Evolutionary conservation across 2,113 vertebrate species (phyloP).

Genomic region (Ibidorhyncha struthersii): DNA sequence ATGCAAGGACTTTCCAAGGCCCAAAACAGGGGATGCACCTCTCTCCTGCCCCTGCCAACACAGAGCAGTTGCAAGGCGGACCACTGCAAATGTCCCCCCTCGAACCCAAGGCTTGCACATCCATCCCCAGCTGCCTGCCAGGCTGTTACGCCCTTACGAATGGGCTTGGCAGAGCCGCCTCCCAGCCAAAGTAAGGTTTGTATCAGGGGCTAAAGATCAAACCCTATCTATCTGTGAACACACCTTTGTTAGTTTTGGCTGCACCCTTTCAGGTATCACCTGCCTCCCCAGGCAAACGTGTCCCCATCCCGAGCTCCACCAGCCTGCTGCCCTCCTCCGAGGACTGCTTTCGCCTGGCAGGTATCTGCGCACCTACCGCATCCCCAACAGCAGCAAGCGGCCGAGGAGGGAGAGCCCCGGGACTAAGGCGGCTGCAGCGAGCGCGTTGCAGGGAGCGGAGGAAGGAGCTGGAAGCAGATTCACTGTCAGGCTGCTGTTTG

Average conservation of each 20-base stretch:
- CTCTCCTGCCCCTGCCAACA: background rate
- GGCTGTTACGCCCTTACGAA: background rate
- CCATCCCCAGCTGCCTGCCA: background rate
- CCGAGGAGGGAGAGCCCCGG: background rate
- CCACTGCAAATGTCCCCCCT: background rate
- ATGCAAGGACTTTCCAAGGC: background rate
- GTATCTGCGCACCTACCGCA: background rate
- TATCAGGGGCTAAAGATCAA: slow-evolving; percentile 53
- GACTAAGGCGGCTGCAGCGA: background rate
- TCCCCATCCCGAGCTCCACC: background rate
- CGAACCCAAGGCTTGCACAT: background rate
- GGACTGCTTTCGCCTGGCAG: background rate
- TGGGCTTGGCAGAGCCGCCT: slow-evolving; percentile 1
- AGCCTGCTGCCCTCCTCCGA: background rate
- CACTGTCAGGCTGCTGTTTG: background rate
- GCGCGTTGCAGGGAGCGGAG: background rate
- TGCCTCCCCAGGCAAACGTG: slow-evolving; percentile 27
- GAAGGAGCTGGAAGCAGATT: background rate
- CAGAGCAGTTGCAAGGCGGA: background rate
- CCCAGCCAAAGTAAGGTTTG: background rate
- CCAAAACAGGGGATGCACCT: background rate
- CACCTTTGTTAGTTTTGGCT: slow-evolving; percentile 69
- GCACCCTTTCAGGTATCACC: slow-evolving; percentile 53
- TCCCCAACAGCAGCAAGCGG: background rate
- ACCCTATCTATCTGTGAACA: slow-evolving; percentile 30